These are phyloP conservation scores for Sibirionetta formosa DNA, from an alignment of 2,797 vertebrate genomes.

Conservation along the genomic window DNA sequence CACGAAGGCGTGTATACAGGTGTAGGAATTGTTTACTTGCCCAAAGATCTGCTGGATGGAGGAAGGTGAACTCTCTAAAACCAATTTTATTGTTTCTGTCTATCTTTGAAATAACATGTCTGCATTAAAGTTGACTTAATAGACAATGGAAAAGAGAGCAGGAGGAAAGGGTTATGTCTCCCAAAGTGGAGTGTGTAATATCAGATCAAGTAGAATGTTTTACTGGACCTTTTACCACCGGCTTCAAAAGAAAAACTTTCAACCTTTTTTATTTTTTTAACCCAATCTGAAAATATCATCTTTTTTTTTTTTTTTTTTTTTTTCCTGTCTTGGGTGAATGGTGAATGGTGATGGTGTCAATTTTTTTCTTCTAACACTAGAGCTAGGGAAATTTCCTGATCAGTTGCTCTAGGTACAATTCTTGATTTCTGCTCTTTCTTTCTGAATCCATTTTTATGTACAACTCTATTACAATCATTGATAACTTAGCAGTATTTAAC, in stretches of 20 bases:
- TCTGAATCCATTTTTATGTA: not conserved
- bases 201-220: not conserved
- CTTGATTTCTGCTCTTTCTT: not conserved
- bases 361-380: not conserved
- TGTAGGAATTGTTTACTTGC: not conserved
- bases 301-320: not conserved
- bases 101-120: not conserved
- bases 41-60: not conserved
- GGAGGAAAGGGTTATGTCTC: rapidly evolving
- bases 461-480: not conserved
- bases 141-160: not conserved
- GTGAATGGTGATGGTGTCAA: not conserved
- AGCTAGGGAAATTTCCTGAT: not conserved
- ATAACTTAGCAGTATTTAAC: not conserved
- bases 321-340: rapidly evolving
- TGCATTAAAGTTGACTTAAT: not conserved
- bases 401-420: not conserved
- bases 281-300: not conserved
- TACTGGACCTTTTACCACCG: not conserved
- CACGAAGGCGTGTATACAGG: not conserved
- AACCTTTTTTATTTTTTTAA: not conserved
- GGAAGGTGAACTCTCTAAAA: not conserved
- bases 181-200: not conserved
- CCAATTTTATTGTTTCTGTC: not conserved
- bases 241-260: not conserved